Evolutionary conservation across 2,888 invertebrate genomes (phyloP).

Genomic region (Oegoconia quadripuncta): DNA sequence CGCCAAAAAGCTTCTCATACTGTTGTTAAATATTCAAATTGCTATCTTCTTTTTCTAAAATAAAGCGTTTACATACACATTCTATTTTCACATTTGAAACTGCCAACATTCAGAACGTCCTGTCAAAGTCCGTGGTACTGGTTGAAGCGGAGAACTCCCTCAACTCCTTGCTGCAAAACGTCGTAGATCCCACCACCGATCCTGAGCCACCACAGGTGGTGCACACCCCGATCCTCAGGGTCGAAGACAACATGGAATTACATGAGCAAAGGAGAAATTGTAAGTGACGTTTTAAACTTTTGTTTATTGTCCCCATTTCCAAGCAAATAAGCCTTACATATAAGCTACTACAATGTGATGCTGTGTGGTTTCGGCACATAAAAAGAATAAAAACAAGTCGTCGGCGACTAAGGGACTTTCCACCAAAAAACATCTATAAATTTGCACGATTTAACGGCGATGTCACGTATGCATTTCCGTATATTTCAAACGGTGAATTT

Average conservation of each 20-base stretch:
- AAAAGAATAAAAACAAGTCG: too few relatives aligned
- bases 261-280: neutral
- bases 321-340: neutral
- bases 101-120: constrained; percentile 17
- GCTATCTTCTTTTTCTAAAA: too few relatives aligned
- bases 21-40: too few relatives aligned
- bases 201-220: neutral
- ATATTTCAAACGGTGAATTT: too few relatives aligned
- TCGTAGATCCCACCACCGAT: neutral
- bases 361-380: too few relatives aligned
- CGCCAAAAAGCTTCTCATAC: too few relatives aligned
- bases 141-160: constrained; percentile 19
- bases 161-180: neutral
- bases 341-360: too few relatives aligned
- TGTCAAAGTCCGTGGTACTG: constrained; percentile 13
- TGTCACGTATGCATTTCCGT: too few relatives aligned
- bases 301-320: neutral
- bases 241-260: neutral
- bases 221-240: neutral
- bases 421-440: too few relatives aligned
- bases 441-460: too few relatives aligned
- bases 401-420: too few relatives aligned
- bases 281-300: neutral
- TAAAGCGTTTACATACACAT: neutral
- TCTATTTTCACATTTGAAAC: neutral